These are phyloP conservation scores for Pseudococcus longispinus DNA, from an alignment of 2,888 invertebrate genomes.

Conservation along the genomic window DNA sequence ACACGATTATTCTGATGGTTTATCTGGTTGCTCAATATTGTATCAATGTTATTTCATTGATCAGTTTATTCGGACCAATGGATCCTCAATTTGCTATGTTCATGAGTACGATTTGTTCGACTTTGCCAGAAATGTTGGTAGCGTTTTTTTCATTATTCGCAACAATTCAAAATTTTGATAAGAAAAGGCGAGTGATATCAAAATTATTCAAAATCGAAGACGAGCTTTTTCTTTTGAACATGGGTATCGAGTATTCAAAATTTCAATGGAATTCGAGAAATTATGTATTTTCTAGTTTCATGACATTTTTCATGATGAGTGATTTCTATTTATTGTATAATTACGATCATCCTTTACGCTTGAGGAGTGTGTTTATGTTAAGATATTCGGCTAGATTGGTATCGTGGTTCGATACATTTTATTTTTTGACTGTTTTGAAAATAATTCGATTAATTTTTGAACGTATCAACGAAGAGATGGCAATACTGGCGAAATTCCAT, in stretches of 20 bases:
- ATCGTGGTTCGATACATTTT: conserved; percentile 18
- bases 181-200: background rate
- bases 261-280: background rate
- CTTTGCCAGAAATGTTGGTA: background rate
- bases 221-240: background rate
- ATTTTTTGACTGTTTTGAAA: conserved; percentile 15
- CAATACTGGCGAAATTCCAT: background rate
- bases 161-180: background rate
- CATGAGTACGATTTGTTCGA: background rate
- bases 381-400: conserved; percentile 27
- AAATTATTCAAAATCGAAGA: conserved; percentile 22
- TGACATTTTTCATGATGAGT: background rate
- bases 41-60: background rate
- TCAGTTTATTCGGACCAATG: background rate
- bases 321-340: background rate
- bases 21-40: background rate
- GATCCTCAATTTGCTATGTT: background rate
- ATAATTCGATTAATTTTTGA: background rate
- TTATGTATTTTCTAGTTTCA: background rate
- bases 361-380: background rate
- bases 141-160: conserved; percentile 36
- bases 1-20: background rate
- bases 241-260: background rate
- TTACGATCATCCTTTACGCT: background rate
- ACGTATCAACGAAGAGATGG: background rate